Evolutionary conservation across 2,113 vertebrate species (phyloP).

Genomic region (Orthochromis indermauri): DNA sequence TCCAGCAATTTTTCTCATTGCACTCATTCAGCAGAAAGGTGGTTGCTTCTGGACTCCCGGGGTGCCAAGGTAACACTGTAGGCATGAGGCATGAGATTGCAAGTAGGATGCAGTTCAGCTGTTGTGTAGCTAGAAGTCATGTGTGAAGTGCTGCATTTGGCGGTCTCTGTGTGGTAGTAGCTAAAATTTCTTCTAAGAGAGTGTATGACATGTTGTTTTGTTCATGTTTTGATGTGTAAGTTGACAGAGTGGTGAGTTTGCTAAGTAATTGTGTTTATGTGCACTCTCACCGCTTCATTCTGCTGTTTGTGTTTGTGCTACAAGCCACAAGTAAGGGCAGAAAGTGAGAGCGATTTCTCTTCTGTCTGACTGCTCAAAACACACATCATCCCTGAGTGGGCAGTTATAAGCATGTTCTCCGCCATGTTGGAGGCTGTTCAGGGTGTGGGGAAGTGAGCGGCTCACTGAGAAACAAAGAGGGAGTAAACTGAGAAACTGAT

Average conservation of each 20-base stretch:
- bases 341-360: not conserved
- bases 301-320: not conserved
- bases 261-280: not conserved
- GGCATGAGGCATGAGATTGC: not conserved
- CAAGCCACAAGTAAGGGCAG: not conserved
- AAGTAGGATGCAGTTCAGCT: not conserved
- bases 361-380: not conserved
- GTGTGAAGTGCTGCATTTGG: not conserved
- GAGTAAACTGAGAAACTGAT: not conserved
- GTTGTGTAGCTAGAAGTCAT: not conserved
- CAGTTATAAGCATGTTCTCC: not conserved
- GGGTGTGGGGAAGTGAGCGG: not conserved
- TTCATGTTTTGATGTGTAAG: not conserved
- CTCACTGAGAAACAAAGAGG: not conserved
- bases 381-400: not conserved
- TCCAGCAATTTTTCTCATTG: not conserved
- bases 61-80: not conserved
- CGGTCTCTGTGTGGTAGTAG: not conserved
- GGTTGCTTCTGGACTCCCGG: rapidly evolving
- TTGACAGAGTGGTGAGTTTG: not conserved
- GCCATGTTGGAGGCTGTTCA: not conserved
- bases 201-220: not conserved
- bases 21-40: not conserved
- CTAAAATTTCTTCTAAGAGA: not conserved
- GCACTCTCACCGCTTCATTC: not conserved